These are phyloP conservation scores for Toxotes lorentzi DNA, from an alignment of 2,797 vertebrate genomes.

Conservation along the genomic window DNA sequence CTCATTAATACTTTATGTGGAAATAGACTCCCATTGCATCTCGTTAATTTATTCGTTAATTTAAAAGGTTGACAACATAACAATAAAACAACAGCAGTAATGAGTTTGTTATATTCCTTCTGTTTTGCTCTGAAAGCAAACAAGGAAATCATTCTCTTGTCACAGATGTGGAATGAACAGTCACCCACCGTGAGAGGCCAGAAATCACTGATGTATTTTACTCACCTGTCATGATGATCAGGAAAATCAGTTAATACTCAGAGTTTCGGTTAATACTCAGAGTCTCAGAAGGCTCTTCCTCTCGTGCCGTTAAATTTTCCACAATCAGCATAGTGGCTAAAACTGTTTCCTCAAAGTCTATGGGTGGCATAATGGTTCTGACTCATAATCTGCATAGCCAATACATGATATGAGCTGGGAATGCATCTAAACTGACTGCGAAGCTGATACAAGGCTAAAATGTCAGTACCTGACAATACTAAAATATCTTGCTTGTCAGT, in stretches of 20 bases:
- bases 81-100: constrained; percentile 55
- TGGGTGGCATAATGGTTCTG: neutral
- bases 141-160: constrained; percentile 33
- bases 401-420: neutral
- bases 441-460: constrained; percentile 4
- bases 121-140: constrained; percentile 33
- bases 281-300: neutral
- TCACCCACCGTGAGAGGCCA: constrained; percentile 1
- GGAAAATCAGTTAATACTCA: neutral
- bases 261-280: neutral
- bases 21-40: constrained; percentile 46
- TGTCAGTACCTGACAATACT: neutral
- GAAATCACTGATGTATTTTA: neutral
- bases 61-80: constrained; percentile 51
- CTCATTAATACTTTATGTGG: constrained; percentile 72
- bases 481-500: neutral
- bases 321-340: neutral
- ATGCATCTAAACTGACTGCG: constrained; percentile 15
- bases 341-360: neutral
- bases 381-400: neutral
- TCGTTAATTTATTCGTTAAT: constrained; percentile 63
- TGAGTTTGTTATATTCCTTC: constrained; percentile 34
- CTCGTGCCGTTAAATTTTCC: neutral
- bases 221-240: constrained; percentile 6
- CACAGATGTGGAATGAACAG: constrained; percentile 20